Percentiles rank a stretch among this genome's conserved stretches.
These are phyloP conservation scores for Agriotes lineatus DNA, from an alignment of 2,888 invertebrate genomes.

Conservation along the genomic window DNA sequence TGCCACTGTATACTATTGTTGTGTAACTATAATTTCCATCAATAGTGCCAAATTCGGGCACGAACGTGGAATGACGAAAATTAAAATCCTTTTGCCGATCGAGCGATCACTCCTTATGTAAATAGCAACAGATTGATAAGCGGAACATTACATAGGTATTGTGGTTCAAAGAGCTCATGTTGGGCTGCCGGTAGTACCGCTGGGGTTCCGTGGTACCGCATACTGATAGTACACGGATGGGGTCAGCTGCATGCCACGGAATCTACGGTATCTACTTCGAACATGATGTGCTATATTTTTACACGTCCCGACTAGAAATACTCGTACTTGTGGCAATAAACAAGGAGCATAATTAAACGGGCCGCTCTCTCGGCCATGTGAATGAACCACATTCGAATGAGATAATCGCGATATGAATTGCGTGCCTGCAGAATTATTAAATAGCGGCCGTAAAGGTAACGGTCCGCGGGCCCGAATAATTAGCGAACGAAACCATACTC, in stretches of 20 bases:
- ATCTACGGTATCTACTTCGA: slow-evolving; percentile 34
- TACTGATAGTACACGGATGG: slow-evolving; percentile 43
- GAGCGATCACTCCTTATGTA: background rate
- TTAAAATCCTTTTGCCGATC: no score
- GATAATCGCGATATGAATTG: slow-evolving; percentile 15
- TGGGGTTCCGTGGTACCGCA: slow-evolving; percentile 41
- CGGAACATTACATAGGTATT: slow-evolving; percentile 31
- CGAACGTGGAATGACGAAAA: no score
- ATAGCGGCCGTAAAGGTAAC: slow-evolving; percentile 13
- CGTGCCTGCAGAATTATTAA: slow-evolving; percentile 16
- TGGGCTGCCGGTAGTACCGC: slow-evolving; percentile 38
- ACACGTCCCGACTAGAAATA: slow-evolving; percentile 19
- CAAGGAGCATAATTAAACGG: slow-evolving; percentile 16
- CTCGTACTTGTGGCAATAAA: slow-evolving; percentile 25
- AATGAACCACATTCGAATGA: slow-evolving; percentile 20
- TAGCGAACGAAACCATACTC: slow-evolving; percentile 22
- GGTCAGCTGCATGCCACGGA: slow-evolving; percentile 40
- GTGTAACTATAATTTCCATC: no score
- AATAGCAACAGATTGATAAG: slow-evolving; percentile 34
- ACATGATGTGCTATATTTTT: slow-evolving; percentile 34
- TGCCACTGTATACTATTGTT: no score
- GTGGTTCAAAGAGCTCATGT: slow-evolving; percentile 39
- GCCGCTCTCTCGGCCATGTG: background rate
- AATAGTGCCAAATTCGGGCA: no score
- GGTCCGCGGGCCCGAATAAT: slow-evolving; percentile 16